These are phyloP conservation scores for Ctenicera cuprea DNA, from an alignment of 2,888 invertebrate species.

Conservation along the genomic window DNA sequence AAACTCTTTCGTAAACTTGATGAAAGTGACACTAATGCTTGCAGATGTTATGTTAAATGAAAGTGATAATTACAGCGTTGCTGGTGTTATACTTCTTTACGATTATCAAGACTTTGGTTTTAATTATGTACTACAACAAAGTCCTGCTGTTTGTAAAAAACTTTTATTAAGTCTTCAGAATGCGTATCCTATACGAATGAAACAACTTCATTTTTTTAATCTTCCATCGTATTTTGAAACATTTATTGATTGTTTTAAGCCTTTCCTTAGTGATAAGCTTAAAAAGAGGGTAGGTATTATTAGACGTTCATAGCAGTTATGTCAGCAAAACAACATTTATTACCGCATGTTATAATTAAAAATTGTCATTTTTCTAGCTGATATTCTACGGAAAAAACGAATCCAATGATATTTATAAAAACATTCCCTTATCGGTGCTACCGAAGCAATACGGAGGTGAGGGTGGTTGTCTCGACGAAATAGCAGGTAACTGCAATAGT, in stretches of 20 bases:
- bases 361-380: constrained; percentile 70
- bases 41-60: constrained; percentile 76
- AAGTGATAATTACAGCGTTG: constrained; percentile 75
- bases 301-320: no score
- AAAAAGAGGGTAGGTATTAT: constrained; percentile 76
- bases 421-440: constrained; percentile 76
- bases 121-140: constrained; percentile 56
- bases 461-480: constrained; percentile 72
- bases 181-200: constrained; percentile 76
- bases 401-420: constrained; percentile 75
- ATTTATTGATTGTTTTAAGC: constrained; percentile 75
- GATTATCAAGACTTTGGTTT: background rate
- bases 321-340: no score
- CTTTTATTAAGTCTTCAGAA: constrained; percentile 72
- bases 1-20: constrained; percentile 59
- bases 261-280: constrained; percentile 78
- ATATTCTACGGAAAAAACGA: constrained; percentile 72
- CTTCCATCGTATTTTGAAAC: constrained; percentile 77
- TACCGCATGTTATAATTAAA: no score
- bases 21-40: constrained; percentile 73
- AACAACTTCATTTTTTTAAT: constrained; percentile 77
- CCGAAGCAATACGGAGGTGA: constrained; percentile 82
- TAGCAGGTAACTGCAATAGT: constrained; percentile 48
- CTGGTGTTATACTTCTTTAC: constrained; percentile 68
- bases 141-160: constrained; percentile 77